A percentile compares a stretch with the other conserved stretches of the same genome.
Evolutionary conservation across 2,113 vertebrate genomes (phyloP).

Genomic region (Haemorhous mexicanus): DNA sequence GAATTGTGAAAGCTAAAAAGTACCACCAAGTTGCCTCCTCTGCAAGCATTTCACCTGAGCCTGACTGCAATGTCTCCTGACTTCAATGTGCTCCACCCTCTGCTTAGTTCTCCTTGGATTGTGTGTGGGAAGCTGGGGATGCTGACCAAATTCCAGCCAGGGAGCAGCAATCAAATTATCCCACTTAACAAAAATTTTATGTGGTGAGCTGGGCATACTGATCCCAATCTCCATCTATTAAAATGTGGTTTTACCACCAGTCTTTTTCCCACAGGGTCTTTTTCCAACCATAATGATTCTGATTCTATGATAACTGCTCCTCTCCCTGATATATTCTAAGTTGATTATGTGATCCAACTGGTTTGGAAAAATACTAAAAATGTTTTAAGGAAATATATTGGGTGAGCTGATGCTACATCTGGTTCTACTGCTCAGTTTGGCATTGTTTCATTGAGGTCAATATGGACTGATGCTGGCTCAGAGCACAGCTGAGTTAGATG

Average conservation of each 20-base stretch:
- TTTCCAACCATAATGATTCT: background rate
- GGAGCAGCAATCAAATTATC: background rate
- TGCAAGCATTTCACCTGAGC: background rate
- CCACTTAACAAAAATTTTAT: background rate
- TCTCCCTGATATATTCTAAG: background rate
- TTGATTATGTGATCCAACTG: background rate
- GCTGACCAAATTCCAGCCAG: rapidly evolving
- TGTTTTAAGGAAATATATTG: background rate
- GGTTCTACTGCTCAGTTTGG: background rate
- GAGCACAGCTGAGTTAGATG: background rate
- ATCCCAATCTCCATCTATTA: background rate
- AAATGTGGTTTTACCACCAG: background rate
- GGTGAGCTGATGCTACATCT: background rate
- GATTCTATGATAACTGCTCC: background rate
- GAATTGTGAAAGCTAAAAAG: background rate
- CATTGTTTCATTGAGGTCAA: background rate
- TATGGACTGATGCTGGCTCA: background rate
- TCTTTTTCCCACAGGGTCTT: background rate
- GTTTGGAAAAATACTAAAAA: background rate
- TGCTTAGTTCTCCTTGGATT: rapidly evolving
- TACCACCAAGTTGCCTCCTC: background rate
- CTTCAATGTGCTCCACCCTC: rapidly evolving
- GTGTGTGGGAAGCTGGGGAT: background rate
- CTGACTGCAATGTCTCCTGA: background rate
- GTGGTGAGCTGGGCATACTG: background rate